phyloP scores from a whole-genome alignment of 92 coral and sea anemone species.

The Zoanthus sansibaricus region DNA sequence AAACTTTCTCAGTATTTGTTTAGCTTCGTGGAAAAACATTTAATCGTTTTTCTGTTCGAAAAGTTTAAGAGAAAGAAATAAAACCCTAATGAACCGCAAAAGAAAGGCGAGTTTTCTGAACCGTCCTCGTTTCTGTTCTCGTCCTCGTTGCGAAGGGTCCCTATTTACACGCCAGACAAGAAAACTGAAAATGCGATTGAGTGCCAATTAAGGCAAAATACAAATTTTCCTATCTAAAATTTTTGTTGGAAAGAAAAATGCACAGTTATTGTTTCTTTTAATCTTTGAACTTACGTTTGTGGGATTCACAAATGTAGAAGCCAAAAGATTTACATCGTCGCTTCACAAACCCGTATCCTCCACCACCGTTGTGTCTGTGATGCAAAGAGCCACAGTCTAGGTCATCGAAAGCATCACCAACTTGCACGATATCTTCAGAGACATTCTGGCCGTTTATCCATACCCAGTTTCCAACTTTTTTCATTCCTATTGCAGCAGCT shows the following conservation, averaged over 20 bases:
- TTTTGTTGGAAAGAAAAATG: neutral
- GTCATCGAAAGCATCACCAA: neutral
- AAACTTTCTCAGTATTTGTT: no score
- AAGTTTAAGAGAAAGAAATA: no score
- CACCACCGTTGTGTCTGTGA: neutral
- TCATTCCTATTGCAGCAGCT: conserved; percentile 48
- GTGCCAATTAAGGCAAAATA: no score
- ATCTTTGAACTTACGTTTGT: conserved; percentile 17
- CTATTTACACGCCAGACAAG: no score
- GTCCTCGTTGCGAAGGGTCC: no score
- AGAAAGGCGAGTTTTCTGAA: no score
- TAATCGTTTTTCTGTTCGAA: no score
- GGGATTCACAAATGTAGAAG: conserved; percentile 23
- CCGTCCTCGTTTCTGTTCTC: no score
- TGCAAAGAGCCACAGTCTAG: conserved; percentile 24
- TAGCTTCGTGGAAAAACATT: no score
- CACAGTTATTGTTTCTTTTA: neutral
- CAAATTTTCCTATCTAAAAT: no score
- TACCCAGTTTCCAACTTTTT: conserved; percentile 47
- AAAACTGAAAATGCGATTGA: no score
- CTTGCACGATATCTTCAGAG: neutral
- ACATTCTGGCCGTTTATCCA: conserved; percentile 49
- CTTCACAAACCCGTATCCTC: conserved; percentile 1
- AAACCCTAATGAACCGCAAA: no score
- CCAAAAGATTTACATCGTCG: neutral